Conservation (phyloP, 2,888 invertebrate genomes). For the Caenorhabditis parvicauda region DNA sequence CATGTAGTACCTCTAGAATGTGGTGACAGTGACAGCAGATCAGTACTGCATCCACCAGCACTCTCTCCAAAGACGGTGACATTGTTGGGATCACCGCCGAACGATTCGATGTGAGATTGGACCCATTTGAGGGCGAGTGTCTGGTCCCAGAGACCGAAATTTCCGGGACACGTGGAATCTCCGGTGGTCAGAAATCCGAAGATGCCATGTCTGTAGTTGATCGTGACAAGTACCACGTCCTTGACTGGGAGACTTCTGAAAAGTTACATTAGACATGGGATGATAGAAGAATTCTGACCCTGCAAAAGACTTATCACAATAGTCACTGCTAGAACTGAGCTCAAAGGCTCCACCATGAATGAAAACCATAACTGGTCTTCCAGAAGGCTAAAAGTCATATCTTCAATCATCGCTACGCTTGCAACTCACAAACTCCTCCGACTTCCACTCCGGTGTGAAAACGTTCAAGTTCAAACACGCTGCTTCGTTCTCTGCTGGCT, state of each 20-base stretch:
- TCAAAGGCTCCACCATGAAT: neutral
- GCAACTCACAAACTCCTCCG: slow-evolving; percentile 9
- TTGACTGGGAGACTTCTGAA: slow-evolving; percentile 46
- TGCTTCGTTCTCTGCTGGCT: slow-evolving; percentile 7
- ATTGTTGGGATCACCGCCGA: slow-evolving; percentile 52
- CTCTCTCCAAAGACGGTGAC: slow-evolving; percentile 57
- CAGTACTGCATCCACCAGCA: slow-evolving; percentile 43
- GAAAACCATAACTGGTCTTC: slow-evolving; percentile 12
- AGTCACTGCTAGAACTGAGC: neutral
- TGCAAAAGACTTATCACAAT: neutral
- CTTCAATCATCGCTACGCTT: neutral
- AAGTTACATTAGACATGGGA: neutral
- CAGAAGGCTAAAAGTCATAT: slow-evolving; percentile 1
- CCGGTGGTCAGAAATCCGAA: slow-evolving; percentile 46
- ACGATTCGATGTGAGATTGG: slow-evolving; percentile 49
- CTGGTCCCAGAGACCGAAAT: slow-evolving; percentile 57
- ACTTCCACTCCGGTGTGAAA: slow-evolving; percentile 18
- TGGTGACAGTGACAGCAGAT: slow-evolving; percentile 37
- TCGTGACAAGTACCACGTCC: slow-evolving; percentile 48
- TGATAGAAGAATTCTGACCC: too few species aligned
- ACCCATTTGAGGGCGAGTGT: slow-evolving; percentile 55
- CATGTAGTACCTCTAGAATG: slow-evolving; percentile 28
- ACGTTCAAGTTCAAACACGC: slow-evolving; percentile 30
- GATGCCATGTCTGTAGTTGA: slow-evolving; percentile 51
- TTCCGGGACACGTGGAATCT: slow-evolving; percentile 29